Evolutionary conservation across 1,140 invertebrate genomes (phyloP).

Genomic region (Portunus trituberculatus): DNA sequence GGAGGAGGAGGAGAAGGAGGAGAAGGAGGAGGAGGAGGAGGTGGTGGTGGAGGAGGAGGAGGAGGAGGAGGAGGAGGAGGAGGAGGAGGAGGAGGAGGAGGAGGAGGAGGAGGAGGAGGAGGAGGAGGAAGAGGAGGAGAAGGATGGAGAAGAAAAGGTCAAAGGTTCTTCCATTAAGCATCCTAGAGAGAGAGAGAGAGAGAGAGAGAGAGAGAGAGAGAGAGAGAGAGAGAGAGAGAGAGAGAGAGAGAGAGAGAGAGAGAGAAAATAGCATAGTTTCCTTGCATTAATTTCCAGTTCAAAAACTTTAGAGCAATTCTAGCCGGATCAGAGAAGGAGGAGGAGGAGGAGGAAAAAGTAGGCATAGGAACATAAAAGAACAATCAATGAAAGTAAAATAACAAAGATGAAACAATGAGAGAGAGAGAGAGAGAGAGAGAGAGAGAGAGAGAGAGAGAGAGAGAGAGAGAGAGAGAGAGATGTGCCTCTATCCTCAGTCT

Average conservation of each 20-base stretch:
- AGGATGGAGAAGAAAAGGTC: neutral
- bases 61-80: neutral
- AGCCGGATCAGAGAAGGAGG: neutral
- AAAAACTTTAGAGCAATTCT: no score
- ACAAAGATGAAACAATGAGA: no score
- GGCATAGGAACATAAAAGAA: neutral
- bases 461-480: no score
- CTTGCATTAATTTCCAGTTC: no score
- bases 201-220: constrained; percentile 36
- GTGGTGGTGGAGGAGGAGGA: neutral
- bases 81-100: neutral
- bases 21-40: neutral
- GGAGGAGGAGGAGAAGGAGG: neutral
- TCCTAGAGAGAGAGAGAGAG: neutral
- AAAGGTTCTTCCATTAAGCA: neutral
- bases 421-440: no score
- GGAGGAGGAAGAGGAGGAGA: neutral
- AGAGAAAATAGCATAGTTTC: neutral
- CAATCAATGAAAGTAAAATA: no score
- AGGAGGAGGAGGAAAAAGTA: neutral
- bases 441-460: no score
- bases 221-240: neutral
- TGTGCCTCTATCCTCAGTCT: no score
- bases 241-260: constrained; percentile 34
- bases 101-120: constrained; percentile 12